phyloP scores from a whole-genome alignment of 1,140 invertebrate species.

The Ceratina calcarata region DNA sequence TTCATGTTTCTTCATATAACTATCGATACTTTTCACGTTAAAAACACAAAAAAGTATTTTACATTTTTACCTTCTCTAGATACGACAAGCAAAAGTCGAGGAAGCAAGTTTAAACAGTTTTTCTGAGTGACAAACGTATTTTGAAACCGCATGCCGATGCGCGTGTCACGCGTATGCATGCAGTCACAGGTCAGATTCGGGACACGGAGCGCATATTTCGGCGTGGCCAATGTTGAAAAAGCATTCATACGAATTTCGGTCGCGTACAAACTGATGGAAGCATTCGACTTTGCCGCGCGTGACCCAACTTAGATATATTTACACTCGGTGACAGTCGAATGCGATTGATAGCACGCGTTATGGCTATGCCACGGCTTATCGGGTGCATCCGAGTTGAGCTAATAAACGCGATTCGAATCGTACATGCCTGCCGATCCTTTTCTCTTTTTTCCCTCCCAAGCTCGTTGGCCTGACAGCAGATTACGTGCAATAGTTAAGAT shows the following conservation, averaged over 20 bases:
- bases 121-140: no score
- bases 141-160: no score
- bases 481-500: no score
- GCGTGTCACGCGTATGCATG: neutral
- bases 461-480: neutral
- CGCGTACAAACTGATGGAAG: constrained; percentile 23
- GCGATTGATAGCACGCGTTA: neutral
- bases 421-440: neutral
- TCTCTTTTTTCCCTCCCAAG: neutral
- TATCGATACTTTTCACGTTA: no score
- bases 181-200: neutral
- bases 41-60: no score
- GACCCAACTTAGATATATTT: constrained; percentile 32
- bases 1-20: no score
- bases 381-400: no score
- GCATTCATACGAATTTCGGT: constrained; percentile 33
- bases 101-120: neutral
- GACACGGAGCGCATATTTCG: neutral
- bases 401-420: constrained; percentile 11
- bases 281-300: constrained; percentile 21
- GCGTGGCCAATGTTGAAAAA: constrained; percentile 11
- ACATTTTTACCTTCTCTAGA: no score
- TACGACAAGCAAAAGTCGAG: neutral
- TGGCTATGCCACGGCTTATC: constrained; percentile 2
- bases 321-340: neutral